Conservation (phyloP, 2,888 invertebrate species). For the Hirtodrosophila alboralis region DNA sequence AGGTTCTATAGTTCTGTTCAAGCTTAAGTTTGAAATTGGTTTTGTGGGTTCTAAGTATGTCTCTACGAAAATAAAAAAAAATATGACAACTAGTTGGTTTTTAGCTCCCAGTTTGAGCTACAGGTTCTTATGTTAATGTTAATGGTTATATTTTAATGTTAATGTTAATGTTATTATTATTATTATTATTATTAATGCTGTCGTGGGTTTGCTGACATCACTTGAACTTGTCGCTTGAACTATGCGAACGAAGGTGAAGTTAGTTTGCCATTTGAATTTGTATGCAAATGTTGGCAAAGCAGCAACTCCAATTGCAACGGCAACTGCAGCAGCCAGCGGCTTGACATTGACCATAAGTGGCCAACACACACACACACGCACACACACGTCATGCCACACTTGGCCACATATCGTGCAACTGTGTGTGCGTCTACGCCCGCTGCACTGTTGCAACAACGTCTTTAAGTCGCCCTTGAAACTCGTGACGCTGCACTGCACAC, state of each 20-base stretch:
- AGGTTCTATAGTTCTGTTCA: slow-evolving; percentile 43
- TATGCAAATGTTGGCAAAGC: slow-evolving; percentile 9
- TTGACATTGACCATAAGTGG: slow-evolving; percentile 58
- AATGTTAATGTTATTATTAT: slow-evolving; percentile 4
- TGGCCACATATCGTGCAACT: slow-evolving; percentile 6
- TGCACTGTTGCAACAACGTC: slow-evolving; percentile 36
- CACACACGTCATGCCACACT: slow-evolving; percentile 21
- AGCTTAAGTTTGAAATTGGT: slow-evolving; percentile 12
- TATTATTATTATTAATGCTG: slow-evolving; percentile 8
- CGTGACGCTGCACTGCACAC: slow-evolving; percentile 51
- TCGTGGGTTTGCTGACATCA: slow-evolving; percentile 40
- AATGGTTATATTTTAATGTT: too few relatives aligned
- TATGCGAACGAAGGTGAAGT: slow-evolving; percentile 38
- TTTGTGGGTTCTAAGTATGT: slow-evolving; percentile 1
- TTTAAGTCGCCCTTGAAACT: slow-evolving; percentile 40
- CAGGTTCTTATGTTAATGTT: too few relatives aligned
- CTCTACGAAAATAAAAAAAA: too few relatives aligned
- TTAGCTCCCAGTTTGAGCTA: slow-evolving; percentile 13
- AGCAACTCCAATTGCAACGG: slow-evolving; percentile 7
- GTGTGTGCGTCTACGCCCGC: slow-evolving; percentile 14
- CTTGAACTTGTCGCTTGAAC: slow-evolving; percentile 72
- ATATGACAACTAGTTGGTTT: too few relatives aligned
- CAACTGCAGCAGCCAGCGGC: background rate
- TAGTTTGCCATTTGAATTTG: slow-evolving; percentile 32
- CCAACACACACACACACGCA: slow-evolving; percentile 11